These are phyloP conservation scores for Geodia barretti DNA, from an alignment of 37 sponge, comb jelly and placozoan species.

Conservation along the genomic window DNA sequence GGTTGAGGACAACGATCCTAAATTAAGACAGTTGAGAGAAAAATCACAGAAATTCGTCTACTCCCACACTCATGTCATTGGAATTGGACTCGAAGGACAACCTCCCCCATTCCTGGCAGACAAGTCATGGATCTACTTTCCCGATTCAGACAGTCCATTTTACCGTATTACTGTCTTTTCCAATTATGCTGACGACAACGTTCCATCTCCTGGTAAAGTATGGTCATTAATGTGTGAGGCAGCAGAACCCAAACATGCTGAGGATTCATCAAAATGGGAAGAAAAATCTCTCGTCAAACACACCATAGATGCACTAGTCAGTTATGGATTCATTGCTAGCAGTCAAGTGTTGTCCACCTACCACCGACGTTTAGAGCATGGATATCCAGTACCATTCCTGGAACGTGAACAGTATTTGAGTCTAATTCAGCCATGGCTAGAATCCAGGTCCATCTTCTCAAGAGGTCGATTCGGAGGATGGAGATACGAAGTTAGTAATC, in stretches of 20 bases:
- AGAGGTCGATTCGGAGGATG: conserved; percentile 52
- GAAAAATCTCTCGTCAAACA: conserved; percentile 1
- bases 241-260: conserved; percentile 17
- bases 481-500: conserved; percentile 46
- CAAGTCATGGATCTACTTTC: conserved; percentile 64
- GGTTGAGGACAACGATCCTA: background rate
- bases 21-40: background rate
- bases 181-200: conserved; percentile 49
- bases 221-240: conserved; percentile 67
- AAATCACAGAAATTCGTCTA: conserved; percentile 18
- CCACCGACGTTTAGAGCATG: conserved; percentile 32
- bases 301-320: conserved; percentile 21
- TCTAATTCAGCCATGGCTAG: conserved; percentile 36
- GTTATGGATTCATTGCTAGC: conserved; percentile 17
- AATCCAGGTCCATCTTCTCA: conserved; percentile 7
- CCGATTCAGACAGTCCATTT: conserved; percentile 50
- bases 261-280: conserved; percentile 1
- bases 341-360: conserved; percentile 33
- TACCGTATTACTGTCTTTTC: conserved; percentile 59
- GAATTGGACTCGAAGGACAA: conserved; percentile 43
- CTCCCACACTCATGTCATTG: conserved; percentile 52
- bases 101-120: conserved; percentile 23
- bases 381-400: conserved; percentile 49
- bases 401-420: conserved; percentile 2
- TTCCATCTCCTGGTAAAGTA: conserved; percentile 18